phyloP scores from a whole-genome alignment of 1,140 invertebrate genomes.

The Lysiphlebus fabarum region DNA sequence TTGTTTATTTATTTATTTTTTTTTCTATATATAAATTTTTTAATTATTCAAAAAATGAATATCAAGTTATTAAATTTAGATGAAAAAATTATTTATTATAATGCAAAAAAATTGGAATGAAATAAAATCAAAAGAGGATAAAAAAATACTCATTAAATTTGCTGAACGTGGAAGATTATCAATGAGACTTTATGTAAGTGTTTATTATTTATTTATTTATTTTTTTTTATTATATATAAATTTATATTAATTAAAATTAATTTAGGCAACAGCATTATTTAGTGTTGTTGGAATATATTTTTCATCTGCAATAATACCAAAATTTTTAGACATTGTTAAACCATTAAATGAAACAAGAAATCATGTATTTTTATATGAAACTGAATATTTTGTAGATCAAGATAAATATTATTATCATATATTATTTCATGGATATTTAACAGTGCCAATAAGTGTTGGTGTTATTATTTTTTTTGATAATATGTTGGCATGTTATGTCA shows the following conservation, averaged over 20 bases:
- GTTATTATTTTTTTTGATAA: constrained; percentile 19
- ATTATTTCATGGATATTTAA: constrained; percentile 21
- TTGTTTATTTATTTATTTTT: no score
- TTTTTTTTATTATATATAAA: not conserved
- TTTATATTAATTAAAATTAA: not conserved
- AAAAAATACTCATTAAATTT: not conserved
- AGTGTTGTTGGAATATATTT: constrained; percentile 13
- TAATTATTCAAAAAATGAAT: not conserved
- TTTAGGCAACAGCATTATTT: constrained; percentile 9
- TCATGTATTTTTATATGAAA: constrained; percentile 21
- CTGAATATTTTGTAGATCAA: constrained; percentile 22
- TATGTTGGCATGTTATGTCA: constrained; percentile 17
- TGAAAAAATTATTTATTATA: not conserved
- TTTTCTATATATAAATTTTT: not conserved
- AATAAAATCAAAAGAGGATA: constrained; percentile 3
- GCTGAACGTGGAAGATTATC: not conserved
- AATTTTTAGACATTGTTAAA: constrained; percentile 17
- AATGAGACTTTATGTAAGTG: constrained; percentile 11
- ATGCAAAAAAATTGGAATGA: constrained; percentile 12
- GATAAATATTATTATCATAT: constrained; percentile 22
- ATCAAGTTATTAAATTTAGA: not conserved
- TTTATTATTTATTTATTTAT: not conserved
- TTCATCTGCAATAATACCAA: constrained; percentile 15
- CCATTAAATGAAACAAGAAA: constrained; percentile 20
- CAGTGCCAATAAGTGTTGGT: constrained; percentile 12